Conservation (phyloP, 2,113 vertebrate species). For the Todiramphus chloris region DNA sequence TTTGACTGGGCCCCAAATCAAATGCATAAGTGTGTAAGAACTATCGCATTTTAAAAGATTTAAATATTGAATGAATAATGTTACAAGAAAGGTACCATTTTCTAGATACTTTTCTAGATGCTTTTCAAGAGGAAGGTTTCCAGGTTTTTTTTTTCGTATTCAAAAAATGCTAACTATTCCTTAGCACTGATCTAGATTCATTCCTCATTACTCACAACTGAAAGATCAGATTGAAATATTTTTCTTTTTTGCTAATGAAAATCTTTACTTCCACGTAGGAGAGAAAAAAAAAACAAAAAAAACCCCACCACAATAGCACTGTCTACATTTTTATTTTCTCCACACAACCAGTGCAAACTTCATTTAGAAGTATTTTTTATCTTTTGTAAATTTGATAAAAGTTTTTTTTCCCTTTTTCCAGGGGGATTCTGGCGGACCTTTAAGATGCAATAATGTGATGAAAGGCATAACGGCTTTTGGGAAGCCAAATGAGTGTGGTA, state of each 20-base stretch:
- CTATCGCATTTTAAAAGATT: not conserved
- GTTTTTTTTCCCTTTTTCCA: not conserved
- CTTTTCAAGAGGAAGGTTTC: not conserved
- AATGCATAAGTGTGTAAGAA: not conserved
- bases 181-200: not conserved
- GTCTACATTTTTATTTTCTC: not conserved
- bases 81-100: not conserved
- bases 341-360: not conserved
- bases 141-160: not conserved
- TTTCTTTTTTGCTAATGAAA: not conserved
- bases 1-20: not conserved
- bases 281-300: not conserved
- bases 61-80: not conserved
- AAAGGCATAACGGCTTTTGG: constrained; percentile 71
- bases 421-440: constrained; percentile 76
- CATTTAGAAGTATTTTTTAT: not conserved
- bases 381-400: not conserved
- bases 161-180: not conserved
- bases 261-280: not conserved
- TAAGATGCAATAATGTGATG: constrained; percentile 54
- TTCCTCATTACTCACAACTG: not conserved
- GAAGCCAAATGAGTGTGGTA: not conserved
- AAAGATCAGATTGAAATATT: not conserved
- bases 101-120: not conserved
- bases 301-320: not conserved